Evolutionary conservation across 2,797 vertebrate species (phyloP).

Genomic region (Distichodus sexfasciatus): DNA sequence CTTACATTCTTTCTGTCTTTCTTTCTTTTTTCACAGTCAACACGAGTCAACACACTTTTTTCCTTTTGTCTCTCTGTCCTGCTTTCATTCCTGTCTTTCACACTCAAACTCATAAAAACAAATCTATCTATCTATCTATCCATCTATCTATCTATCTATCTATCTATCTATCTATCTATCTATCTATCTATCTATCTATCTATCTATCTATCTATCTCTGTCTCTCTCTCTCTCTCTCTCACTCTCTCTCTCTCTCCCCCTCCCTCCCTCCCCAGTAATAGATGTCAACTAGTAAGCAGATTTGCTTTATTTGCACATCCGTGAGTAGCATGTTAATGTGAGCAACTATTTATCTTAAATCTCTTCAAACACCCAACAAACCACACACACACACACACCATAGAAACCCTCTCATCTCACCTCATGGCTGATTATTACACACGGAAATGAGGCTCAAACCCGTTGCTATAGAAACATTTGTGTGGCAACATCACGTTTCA

Average conservation of each 20-base stretch:
- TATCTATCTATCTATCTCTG: background rate
- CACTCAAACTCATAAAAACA: too few relatives aligned
- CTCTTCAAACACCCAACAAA: background rate
- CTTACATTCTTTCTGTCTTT: too few relatives aligned
- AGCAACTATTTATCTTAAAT: background rate
- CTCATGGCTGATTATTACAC: constrained; percentile 28
- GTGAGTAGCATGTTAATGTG: too few relatives aligned
- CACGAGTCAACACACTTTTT: background rate
- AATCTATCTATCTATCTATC: background rate
- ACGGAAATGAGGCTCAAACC: constrained; percentile 27
- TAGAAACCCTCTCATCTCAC: constrained; percentile 10
- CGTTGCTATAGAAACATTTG: constrained; percentile 43
- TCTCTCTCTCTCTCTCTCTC: background rate
- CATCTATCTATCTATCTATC: background rate
- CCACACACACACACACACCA: constrained; percentile 1
- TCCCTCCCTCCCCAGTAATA: too few relatives aligned
- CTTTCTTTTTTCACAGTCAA: too few relatives aligned
- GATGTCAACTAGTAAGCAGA: too few relatives aligned
- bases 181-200: constrained; percentile 16
- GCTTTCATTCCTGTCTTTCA: background rate
- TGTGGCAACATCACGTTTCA: constrained; percentile 22
- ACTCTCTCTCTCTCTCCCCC: background rate
- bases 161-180: constrained; percentile 5
- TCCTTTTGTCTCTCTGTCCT: background rate
- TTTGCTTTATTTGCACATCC: too few relatives aligned